phyloP scores from a whole-genome alignment of 2,888 invertebrate species.

The Mythimna ferrago region DNA sequence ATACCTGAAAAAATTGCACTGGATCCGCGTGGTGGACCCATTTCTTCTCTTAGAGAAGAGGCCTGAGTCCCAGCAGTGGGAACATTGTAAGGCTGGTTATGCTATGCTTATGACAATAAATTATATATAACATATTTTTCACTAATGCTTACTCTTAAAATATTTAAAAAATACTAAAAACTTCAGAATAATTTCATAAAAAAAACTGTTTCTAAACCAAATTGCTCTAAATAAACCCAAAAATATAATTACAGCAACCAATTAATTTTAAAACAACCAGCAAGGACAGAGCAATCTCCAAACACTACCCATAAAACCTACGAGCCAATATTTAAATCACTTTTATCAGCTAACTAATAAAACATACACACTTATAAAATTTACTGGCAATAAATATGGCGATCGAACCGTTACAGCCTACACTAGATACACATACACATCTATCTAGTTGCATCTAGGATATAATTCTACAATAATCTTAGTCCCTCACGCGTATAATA shows the following conservation, averaged over 20 bases:
- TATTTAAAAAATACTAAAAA: background rate
- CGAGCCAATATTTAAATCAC: conserved; percentile 76
- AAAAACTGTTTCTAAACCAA: background rate
- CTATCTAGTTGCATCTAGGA: conserved; percentile 84
- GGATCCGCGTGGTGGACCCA: too few species aligned
- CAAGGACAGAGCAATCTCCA: conserved; percentile 61
- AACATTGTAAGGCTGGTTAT: too few species aligned
- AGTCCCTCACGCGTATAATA: conserved; percentile 84
- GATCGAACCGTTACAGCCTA: conserved; percentile 80
- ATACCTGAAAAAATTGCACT: background rate
- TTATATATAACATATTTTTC: too few species aligned
- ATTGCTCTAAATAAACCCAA: background rate
- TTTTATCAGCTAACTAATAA: conserved; percentile 82
- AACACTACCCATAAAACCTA: conserved; percentile 64
- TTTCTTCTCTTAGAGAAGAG: too few species aligned
- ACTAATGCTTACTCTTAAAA: too few species aligned
- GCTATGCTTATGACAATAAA: too few species aligned
- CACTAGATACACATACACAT: conserved; percentile 66
- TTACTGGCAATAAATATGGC: conserved; percentile 85
- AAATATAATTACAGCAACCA: conserved; percentile 21
- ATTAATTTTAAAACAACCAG: conserved; percentile 47
- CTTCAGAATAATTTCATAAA: background rate
- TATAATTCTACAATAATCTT: conserved; percentile 90
- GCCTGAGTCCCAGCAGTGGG: too few species aligned
- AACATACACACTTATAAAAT: conserved; percentile 82